Conservation (phyloP, 2,113 vertebrate genomes). For the Emydocephalus ijimae region DNA sequence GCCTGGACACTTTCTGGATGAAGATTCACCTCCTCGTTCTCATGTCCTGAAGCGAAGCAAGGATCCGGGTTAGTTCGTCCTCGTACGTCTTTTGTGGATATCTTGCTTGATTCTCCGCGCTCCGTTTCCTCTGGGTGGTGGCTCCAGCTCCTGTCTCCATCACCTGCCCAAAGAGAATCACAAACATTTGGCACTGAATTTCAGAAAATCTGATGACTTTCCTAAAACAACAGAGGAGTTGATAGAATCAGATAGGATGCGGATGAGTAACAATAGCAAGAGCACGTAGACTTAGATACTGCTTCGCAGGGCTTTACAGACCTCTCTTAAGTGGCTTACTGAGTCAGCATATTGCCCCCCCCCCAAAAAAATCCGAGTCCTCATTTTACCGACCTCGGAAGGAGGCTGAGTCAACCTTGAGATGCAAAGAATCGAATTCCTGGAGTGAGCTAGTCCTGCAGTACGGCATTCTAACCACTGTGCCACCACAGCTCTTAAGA, state of each 20-base stretch:
- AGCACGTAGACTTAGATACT: no score
- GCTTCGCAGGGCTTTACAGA: no score
- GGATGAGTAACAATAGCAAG: background rate
- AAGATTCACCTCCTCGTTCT: background rate
- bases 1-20: background rate
- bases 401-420: no score
- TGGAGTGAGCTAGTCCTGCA: no score
- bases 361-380: no score
- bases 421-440: no score
- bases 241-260: background rate
- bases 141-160: background rate
- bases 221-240: background rate
- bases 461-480: no score
- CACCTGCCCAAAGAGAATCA: background rate
- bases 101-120: background rate
- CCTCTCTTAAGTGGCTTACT: no score
- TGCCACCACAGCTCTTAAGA: no score
- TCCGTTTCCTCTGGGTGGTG: background rate
- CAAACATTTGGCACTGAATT: background rate
- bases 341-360: no score
- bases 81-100: background rate
- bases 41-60: background rate
- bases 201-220: background rate
- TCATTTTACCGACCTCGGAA: no score
- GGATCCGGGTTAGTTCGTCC: background rate